These are phyloP conservation scores for Tretioscincus oriximinensis DNA, from an alignment of 2,113 vertebrate genomes.

Conservation along the genomic window DNA sequence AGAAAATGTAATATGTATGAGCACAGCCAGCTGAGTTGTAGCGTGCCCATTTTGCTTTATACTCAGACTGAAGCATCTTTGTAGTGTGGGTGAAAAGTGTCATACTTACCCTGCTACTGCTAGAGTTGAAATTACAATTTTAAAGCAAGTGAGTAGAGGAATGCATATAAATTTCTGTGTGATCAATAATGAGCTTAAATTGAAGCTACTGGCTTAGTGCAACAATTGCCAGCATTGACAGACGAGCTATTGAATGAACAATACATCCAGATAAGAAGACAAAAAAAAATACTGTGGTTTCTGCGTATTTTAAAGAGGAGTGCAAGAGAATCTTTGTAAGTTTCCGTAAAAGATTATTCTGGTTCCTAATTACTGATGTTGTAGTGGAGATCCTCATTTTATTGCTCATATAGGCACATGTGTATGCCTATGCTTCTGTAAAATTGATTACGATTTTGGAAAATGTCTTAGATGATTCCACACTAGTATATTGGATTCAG, in stretches of 20 bases:
- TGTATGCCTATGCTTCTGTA: too few species aligned
- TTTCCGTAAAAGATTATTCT: conserved; percentile 13
- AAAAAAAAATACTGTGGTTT: not conserved
- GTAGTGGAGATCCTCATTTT: not conserved
- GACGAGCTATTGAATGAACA: conserved; percentile 58
- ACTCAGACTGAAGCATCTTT: conserved; percentile 63
- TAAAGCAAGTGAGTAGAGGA: conserved; percentile 62
- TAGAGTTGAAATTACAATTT: conserved; percentile 65
- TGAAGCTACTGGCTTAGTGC: conserved; percentile 57
- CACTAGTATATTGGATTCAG: too few species aligned
- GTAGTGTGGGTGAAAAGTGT: conserved; percentile 63
- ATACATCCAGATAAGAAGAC: conserved; percentile 62
- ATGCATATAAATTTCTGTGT: conserved; percentile 65
- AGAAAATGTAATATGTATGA: conserved; percentile 55
- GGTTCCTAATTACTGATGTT: not conserved
- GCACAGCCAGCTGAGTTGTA: conserved; percentile 60
- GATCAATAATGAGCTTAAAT: conserved; percentile 70
- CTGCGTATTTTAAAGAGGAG: not conserved
- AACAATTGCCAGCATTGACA: conserved; percentile 64
- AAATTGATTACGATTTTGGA: too few species aligned
- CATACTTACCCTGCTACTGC: conserved; percentile 56
- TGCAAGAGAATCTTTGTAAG: not conserved
- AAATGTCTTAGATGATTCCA: too few species aligned
- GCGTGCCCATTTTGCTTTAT: conserved; percentile 58
- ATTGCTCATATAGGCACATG: too few species aligned